phyloP scores from a whole-genome alignment of 2,888 invertebrate genomes.

The Ypsolopha sequella region DNA sequence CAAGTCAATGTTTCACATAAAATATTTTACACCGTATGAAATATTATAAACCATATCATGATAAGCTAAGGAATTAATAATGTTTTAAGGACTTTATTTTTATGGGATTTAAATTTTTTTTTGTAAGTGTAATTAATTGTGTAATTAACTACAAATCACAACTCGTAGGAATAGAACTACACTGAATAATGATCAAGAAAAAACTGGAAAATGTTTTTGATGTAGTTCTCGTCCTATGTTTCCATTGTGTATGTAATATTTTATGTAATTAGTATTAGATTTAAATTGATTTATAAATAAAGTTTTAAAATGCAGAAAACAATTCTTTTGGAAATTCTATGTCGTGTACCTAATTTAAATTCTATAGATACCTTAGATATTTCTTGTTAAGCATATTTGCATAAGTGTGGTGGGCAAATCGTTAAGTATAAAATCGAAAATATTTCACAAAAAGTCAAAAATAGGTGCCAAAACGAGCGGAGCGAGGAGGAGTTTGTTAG shows the following conservation, averaged over 20 bases:
- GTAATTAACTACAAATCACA: constrained; percentile 1
- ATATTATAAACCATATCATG: constrained; percentile 48
- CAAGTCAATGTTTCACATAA: too few species aligned
- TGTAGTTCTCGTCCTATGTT: background rate
- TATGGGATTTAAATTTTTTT: constrained; percentile 20
- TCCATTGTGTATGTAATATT: background rate
- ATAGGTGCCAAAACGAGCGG: too few species aligned
- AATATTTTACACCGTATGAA: too few species aligned
- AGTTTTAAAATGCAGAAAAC: constrained; percentile 5
- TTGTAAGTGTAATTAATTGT: constrained; percentile 22
- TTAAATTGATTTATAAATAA: constrained; percentile 19
- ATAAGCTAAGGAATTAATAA: constrained; percentile 31
- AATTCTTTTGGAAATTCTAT: background rate
- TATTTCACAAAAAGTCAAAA: too few species aligned
- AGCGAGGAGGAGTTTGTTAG: too few species aligned
- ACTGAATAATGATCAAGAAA: too few species aligned
- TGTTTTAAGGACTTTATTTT: constrained; percentile 23
- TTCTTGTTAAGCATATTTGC: too few species aligned
- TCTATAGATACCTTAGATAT: too few species aligned
- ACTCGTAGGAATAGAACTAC: constrained; percentile 7
- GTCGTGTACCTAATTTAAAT: too few species aligned
- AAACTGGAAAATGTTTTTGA: constrained; percentile 5
- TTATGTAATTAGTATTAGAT: background rate
- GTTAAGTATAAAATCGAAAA: too few species aligned
- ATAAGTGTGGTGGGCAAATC: too few species aligned